Conservation (phyloP, 2,113 vertebrate genomes). For the Callaeas wilsoni region DNA sequence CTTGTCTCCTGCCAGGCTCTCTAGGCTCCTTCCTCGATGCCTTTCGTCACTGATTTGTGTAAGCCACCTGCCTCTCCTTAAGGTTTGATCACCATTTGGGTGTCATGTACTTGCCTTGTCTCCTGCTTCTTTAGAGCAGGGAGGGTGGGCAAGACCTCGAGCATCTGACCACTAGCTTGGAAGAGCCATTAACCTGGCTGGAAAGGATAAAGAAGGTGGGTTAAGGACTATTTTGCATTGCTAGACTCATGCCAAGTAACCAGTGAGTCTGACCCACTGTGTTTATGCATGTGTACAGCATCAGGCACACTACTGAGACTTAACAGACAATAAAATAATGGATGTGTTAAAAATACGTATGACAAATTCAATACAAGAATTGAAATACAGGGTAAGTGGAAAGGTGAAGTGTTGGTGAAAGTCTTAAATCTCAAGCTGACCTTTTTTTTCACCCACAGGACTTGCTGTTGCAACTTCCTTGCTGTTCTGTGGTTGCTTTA, state of each 20-base stretch:
- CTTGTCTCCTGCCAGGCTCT: background rate
- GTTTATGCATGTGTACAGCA: background rate
- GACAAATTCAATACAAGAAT: constrained; percentile 38
- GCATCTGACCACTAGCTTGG: background rate
- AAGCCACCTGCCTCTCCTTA: background rate
- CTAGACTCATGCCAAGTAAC: background rate
- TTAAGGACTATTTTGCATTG: background rate
- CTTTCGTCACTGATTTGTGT: background rate
- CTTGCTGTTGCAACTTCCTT: constrained; percentile 51
- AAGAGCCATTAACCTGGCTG: background rate
- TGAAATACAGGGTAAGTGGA: constrained; percentile 44
- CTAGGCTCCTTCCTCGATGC: background rate
- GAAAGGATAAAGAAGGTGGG: background rate
- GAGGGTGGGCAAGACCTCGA: background rate
- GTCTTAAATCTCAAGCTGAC: constrained; percentile 55
- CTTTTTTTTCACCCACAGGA: constrained; percentile 46
- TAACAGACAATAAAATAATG: constrained; percentile 14
- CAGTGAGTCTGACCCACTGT: background rate
- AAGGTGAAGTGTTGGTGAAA: constrained; percentile 59
- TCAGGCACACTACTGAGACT: background rate
- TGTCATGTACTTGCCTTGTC: background rate
- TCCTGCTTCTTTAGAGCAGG: background rate
- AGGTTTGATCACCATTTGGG: background rate
- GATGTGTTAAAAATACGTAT: constrained; percentile 2
- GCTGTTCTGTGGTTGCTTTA: constrained; percentile 64